These are phyloP conservation scores for Sebastes oblongus DNA, from an alignment of 2,797 vertebrate genomes.

Conservation along the genomic window DNA sequence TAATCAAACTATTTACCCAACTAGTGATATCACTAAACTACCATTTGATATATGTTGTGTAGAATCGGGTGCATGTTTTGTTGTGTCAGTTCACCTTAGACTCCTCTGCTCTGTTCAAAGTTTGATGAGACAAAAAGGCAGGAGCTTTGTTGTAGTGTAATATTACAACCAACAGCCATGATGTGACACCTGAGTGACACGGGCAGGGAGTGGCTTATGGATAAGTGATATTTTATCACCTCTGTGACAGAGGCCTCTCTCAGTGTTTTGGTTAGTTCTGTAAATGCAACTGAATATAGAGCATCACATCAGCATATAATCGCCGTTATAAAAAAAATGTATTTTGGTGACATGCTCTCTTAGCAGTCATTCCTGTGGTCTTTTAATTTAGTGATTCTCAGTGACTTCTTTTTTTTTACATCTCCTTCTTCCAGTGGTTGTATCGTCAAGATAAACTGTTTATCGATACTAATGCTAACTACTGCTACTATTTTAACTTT, in stretches of 20 bases:
- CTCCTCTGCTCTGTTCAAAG: not conserved
- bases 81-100: not conserved
- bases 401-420: not conserved
- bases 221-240: not conserved
- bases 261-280: not conserved
- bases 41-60: not conserved
- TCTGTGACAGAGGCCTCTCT: not conserved
- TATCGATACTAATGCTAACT: not conserved
- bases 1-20: not conserved
- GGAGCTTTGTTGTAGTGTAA: not conserved
- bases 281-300: not conserved
- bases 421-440: not conserved
- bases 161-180: not conserved
- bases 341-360: not conserved
- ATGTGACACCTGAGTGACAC: not conserved
- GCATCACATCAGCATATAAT: not conserved
- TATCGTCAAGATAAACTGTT: not conserved
- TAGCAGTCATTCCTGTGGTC: not conserved
- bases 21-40: not conserved
- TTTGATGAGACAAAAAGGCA: constrained; percentile 1
- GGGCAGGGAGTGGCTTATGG: not conserved
- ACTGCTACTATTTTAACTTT: not conserved
- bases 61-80: not conserved
- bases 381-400: not conserved
- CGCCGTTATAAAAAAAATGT: not conserved